Percentiles rank a stretch among this genome's conserved stretches.
phyloP scores from a whole-genome alignment of 2,797 vertebrate genomes.

The Pteronotus mesoamericanus region DNA sequence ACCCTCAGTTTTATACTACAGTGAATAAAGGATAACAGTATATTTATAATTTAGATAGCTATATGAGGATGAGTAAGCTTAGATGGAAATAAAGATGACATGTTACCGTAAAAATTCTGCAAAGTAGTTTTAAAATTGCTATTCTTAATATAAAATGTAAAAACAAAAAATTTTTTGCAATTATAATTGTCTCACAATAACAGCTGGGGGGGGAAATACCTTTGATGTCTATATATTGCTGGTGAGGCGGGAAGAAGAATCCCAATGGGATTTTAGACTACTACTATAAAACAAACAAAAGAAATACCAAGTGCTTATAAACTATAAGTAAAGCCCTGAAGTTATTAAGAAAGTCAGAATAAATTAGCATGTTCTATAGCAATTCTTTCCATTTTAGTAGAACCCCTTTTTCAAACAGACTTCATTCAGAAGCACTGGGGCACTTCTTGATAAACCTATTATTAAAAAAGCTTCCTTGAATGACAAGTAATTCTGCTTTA shows the following conservation, averaged over 20 bases:
- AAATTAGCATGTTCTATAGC: not conserved
- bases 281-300: not conserved
- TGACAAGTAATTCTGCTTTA: not conserved
- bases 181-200: not conserved
- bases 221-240: not conserved
- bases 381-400: not conserved
- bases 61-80: not conserved
- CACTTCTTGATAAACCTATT: not conserved
- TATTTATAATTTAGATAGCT: not conserved
- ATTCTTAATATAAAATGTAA: not conserved
- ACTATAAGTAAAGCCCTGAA: not conserved
- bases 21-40: not conserved
- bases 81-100: not conserved
- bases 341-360: not conserved
- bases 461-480: not conserved
- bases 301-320: not conserved
- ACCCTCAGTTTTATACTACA: not conserved
- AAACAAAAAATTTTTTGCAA: not conserved
- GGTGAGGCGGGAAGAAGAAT: not conserved
- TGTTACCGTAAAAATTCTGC: not conserved
- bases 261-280: not conserved
- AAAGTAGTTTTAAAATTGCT: not conserved
- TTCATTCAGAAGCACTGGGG: not conserved
- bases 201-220: not conserved
- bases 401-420: not conserved